Base-by-base conservation (phyloP, 2,113 vertebrate species). In the Tragelaphus buxtoni region DNA sequence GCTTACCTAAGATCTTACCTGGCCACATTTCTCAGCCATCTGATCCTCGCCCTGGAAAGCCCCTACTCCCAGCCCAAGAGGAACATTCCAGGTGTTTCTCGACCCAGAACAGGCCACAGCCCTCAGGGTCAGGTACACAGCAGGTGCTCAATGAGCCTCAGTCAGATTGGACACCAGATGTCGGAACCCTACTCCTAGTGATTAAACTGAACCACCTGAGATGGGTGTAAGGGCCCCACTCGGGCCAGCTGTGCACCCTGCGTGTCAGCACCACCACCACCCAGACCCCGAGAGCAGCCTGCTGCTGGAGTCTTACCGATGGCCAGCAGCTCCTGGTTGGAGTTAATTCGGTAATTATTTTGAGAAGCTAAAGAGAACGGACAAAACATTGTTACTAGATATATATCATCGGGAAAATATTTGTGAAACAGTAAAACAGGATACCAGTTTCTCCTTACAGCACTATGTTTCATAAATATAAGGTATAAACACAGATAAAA, bases 301-400 rank as follows among this genome's bases (percentile, higher is more conserved):
- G 1, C 4, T 65, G 42, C 1, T 9, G 1, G 79, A 26, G 20
- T 63, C 98, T 99, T 98, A 99, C 99, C 99, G 1, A 99, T 99
- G 1, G 99, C 99, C 97, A 99, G 98, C 93, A 99, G 99, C 98
- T 99, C 99, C 98, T 99, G 99, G 98, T 99, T 99, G 90, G 99
- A 97, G 51, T 99, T 97, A 3, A 99, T 98, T 83, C 99, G 98
- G 98, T 99, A 99, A 81, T 98, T 96, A 1, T 99, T 99, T 97
- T 99, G 99, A 5, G 99, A 99, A 4, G 99, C 99, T 99, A 98
- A 42, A 98, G 94, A 95, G 90, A 96, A 97, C 5, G 0, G 0
- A 88, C 1, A 17, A 51, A 13, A 10, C 4, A 1, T 0, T 0
- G 79, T 94, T 56, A 94, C n/a, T 0, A 0, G 17, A 13, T 0